Base-by-base conservation (phyloP, 2,113 vertebrate genomes). In the rabbit (Oryctolagus cuniculus) region DNA sequence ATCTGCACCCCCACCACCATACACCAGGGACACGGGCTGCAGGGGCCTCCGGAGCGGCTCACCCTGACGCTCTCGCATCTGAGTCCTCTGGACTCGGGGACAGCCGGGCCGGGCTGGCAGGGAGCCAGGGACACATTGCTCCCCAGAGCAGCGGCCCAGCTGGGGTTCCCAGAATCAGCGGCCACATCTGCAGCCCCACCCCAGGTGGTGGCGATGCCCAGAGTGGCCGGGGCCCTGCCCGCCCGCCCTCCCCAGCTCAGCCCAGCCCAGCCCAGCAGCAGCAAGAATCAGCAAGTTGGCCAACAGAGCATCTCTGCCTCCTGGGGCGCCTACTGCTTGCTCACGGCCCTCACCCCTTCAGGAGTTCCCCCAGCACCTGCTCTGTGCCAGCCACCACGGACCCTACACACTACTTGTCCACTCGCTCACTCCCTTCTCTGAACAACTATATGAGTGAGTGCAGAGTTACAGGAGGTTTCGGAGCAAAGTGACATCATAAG, bases 81-180 rank as follows among this genome's bases (percentile, higher is more conserved):
- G 2, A 31, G 36, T 87, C 75, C 92, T 70, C 82, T 11, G 64
- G 31, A 34, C 83, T 89, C 64, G 0, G 2, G 73, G 91, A 63
- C 88, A 44, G 94, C 93, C 53, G 63, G 79, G 44, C 53, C 0
- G 0, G 11, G 3, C 69, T 95, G 96, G 95, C 89, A 1, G 44
- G 31, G 16, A 15, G 51, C 93, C 95, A 94, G 63, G 73, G 55
- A 88, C 77, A 72, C 78, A 70, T 17, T 75, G 79, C 82, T 92
- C 38, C 77, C 6, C 8, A 7, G 25, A 55, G 21, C 58, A 29
- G 74, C 66, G 34, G 91, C 31, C 49, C 86, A 88, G 83, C 63
- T 17, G 67, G 61, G 66, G 58, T 97, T 97, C 93, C 93, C 84
- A 93, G 97, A 97, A 97, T 31, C 10, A 0, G 66, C 19, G 19